Evolutionary conservation across 2,113 vertebrate species (phyloP).

Genomic region (Myodes glareolus): DNA sequence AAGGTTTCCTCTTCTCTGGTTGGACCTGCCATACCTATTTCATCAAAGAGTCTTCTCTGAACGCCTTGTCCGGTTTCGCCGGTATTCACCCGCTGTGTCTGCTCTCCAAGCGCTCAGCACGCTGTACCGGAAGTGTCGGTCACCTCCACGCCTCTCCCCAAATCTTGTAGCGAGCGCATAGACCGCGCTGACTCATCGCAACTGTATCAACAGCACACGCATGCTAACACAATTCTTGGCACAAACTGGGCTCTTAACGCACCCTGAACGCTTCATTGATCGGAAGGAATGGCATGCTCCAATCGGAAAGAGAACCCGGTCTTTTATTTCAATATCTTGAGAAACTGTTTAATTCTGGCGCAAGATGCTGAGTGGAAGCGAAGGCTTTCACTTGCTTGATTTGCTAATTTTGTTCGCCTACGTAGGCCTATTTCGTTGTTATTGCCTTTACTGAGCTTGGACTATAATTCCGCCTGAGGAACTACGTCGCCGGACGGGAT

Average conservation of each 20-base stretch:
- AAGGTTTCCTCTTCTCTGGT: not conserved
- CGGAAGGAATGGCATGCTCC: not conserved
- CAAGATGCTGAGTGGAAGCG: not conserved
- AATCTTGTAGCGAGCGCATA: not conserved
- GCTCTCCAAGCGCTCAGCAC: not conserved
- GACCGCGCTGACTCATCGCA: not conserved
- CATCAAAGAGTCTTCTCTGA: not conserved
- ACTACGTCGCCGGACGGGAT: constrained; percentile 20
- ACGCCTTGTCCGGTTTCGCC: not conserved
- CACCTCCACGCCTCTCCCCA: not conserved
- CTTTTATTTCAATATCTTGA: not conserved
- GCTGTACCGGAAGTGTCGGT: not conserved
- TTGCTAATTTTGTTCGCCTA: not conserved
- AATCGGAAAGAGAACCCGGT: constrained; percentile 2
- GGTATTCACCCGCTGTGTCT: not conserved
- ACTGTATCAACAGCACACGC: not conserved
- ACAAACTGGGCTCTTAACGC: not conserved
- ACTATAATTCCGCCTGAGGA: constrained; percentile 2
- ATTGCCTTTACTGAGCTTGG: not conserved
- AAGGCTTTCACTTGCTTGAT: not conserved
- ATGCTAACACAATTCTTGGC: not conserved
- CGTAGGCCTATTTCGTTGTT: constrained; percentile 32
- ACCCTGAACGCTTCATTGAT: not conserved
- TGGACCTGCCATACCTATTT: not conserved
- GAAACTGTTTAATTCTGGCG: not conserved